A percentile compares a stretch with the other conserved stretches of the same genome.
Evolutionary conservation across 2,113 vertebrate genomes (phyloP).

Genomic region (Hippolais icterina): DNA sequence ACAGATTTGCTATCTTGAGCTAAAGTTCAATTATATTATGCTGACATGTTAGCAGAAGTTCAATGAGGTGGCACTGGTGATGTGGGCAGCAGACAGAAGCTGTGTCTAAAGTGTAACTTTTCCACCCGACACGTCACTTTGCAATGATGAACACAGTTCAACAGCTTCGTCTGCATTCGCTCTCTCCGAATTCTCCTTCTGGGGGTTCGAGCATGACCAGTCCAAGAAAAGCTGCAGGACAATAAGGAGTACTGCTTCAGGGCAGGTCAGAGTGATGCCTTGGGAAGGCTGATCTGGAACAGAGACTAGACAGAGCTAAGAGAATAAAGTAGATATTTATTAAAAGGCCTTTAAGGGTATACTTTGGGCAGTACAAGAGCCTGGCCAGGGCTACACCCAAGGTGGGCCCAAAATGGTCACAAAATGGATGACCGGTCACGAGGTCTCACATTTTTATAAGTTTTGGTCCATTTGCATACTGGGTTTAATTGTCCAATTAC

Average conservation of each 20-base stretch:
- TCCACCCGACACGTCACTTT: background rate
- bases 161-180: background rate
- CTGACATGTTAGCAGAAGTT: background rate
- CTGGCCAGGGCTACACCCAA: background rate
- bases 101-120: background rate
- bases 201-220: background rate
- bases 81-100: background rate
- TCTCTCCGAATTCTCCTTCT: background rate
- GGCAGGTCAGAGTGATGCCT: background rate
- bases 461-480: background rate
- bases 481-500: background rate
- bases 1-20: background rate
- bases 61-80: background rate
- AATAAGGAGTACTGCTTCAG: background rate
- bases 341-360: background rate
- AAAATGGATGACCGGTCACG: accelerated
- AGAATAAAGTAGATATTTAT: background rate
- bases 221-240: background rate
- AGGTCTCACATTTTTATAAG: background rate
- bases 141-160: background rate
- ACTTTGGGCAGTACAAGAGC: background rate
- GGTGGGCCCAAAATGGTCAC: background rate
- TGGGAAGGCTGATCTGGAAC: background rate
- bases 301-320: background rate
- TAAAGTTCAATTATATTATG: conserved; percentile 20